Evolutionary conservation across 2,888 invertebrate species (phyloP), one percentile per base, ranked within the genome.

Genomic region (Helicoverpa assulta): DNA sequence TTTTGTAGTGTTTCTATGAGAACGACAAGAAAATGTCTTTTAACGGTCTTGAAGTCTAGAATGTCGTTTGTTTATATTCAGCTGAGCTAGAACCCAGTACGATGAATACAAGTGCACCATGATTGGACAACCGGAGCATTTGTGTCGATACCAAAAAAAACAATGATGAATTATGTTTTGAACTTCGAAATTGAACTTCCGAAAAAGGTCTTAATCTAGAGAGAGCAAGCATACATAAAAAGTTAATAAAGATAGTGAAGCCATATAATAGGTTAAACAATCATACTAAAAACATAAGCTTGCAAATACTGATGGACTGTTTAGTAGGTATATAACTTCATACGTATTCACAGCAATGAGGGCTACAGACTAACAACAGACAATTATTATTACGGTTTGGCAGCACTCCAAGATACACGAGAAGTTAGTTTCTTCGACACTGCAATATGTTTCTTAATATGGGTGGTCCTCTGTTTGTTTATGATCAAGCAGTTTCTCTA

Each of bases 1-100:
- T 76, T 81, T 79, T 70, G 58, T 74, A 73, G 72, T 70, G 71
- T 75, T 64, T 70, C 61, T 76, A 65, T 73, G 61, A 56, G 67
- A 76, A 65, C 64, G 73, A 69, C 60, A 53, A 68, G 70, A 71
- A 78, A 80, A 80, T 63, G 76, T 68, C 33, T 67, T 19, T 26
- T 61, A 61, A 52, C 61, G 56, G 33, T 57, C 54, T 61, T 61
- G 60, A 64, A 52, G 63, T 58, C 52, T 29, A 64, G 59, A 61
- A 76, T 76, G 66, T 50, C 12, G 80, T 61, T 73, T 54, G n/a
- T 19, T 43, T 6, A 2, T 61, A 43, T 65, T 50, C 50, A 59
- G 10, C 8, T 0, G 3, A 26, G 33, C n/a, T 16, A 18, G 50
- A 0, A 10, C 1, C 21, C 18, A 40, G 16, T 53, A 53, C 7